Conservation (phyloP, 2,113 vertebrate genomes). For the Salminus brasiliensis region DNA sequence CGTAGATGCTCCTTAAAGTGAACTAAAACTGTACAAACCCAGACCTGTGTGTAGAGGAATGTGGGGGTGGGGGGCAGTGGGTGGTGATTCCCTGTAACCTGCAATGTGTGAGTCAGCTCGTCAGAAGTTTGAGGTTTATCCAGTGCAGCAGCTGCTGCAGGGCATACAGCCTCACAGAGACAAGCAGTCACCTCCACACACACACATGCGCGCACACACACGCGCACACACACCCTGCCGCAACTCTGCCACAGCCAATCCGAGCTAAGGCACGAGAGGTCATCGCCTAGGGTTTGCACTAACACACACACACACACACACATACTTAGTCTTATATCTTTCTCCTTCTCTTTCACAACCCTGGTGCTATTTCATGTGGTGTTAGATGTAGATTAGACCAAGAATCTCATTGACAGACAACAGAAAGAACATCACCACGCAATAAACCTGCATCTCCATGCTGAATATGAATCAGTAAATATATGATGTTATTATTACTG, state of each 20-base stretch:
- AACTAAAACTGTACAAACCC: background rate
- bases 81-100: constrained; percentile 21
- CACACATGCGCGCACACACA: background rate
- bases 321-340: background rate
- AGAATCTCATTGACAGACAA: no score
- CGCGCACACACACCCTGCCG: background rate
- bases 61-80: no score
- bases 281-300: background rate
- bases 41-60: constrained; percentile 10
- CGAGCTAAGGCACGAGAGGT: constrained; percentile 5
- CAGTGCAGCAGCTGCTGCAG: constrained; percentile 45
- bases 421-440: no score
- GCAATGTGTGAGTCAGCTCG: constrained; percentile 10
- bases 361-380: no score
- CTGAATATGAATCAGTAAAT: no score
- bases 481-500: no score
- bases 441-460: no score
- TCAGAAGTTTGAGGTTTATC: constrained; percentile 54
- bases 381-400: no score
- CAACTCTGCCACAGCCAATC: constrained; percentile 33
- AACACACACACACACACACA: background rate
- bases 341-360: no score
- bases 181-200: constrained; percentile 30
- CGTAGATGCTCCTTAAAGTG: no score
- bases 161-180: constrained; percentile 30